Base-by-base conservation (phyloP, 1,140 invertebrate species). In the Neodiprion lecontei region DNA sequence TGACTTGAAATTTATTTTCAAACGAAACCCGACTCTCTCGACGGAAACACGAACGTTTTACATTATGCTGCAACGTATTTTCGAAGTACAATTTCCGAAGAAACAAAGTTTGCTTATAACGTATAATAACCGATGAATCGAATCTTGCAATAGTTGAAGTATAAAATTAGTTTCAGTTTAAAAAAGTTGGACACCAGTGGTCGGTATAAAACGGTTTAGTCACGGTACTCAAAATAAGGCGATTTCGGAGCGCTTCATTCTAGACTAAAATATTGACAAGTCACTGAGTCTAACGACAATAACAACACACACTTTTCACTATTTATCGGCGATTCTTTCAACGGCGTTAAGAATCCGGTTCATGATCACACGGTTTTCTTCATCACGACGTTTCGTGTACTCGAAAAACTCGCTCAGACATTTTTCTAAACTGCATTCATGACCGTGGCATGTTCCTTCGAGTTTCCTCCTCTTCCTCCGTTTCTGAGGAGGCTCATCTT, bases 321-420 rank as follows among this genome's bases (percentile, higher is more conserved):
- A 12, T 70, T 82, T 82, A 7, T 77, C 76, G 65, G 80, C 80
- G 10, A 84, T 84, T 12, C 74, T 80, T 40, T 84, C 82, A 50
- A 84, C 77, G 11, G 81, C 81, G 40, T 80, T 75, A 28, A 84
- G 76, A 74, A 83, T 79, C 71, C 80, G 76, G 48, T 79, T 28
- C 74, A 84, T 80, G 67, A 84, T 80, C 10, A 69, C 71, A 70
- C 79, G 75, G 67, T 83, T 82, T 72, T 84, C 82, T 69, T 81
- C 82, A 66, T 84, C 83, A 5, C 83, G 69, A 53, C 70, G 69
- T 72, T 80, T 84, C 0, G 79, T 78, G 71, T 84, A 84, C 17
- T 81, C 79, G 17, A 84, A 68, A 67, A 83, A 81, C 74, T 84
- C 79, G 50, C 77, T 79, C 23, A 84, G 70, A 75, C 77, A 75